Conservation (phyloP, 1,140 invertebrate species). For the Pteromalus puparum region DNA sequence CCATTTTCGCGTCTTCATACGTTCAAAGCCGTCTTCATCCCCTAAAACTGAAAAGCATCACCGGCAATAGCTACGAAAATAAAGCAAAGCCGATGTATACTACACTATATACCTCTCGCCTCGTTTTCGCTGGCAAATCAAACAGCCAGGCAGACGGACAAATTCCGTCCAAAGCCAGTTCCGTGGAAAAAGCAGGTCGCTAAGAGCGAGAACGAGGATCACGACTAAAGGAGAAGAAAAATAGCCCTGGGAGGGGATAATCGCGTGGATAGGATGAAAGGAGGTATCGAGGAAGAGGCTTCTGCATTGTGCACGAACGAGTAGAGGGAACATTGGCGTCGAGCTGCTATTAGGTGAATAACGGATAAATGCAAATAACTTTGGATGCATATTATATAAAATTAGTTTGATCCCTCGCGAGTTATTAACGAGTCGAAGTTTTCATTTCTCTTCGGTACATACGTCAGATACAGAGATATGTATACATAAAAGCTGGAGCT, state of each 20-base stretch:
- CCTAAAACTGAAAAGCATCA: not conserved
- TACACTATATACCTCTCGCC: not conserved
- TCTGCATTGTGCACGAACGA: not conserved
- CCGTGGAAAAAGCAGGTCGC: not conserved
- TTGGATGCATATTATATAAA: too few species aligned
- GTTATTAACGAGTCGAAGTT: too few species aligned
- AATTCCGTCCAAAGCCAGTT: not conserved
- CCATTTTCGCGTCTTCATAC: too few species aligned
- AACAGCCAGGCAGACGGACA: not conserved
- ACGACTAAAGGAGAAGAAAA: not conserved
- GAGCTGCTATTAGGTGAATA: too few species aligned
- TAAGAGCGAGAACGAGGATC: not conserved
- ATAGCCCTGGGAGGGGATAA: not conserved
- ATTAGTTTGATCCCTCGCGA: too few species aligned
- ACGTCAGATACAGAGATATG: not conserved
- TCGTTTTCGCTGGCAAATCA: not conserved
- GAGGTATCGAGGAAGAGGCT: not conserved
- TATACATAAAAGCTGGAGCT: too few species aligned
- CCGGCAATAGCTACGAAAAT: not conserved
- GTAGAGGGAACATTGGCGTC: not conserved
- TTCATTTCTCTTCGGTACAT: too few species aligned
- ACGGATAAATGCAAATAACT: too few species aligned
- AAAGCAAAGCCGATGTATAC: not conserved
- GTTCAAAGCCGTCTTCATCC: not conserved
- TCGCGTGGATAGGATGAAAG: conserved; percentile 2